Conservation (phyloP, 2,113 vertebrate genomes). For the Phaethon lepturus region DNA sequence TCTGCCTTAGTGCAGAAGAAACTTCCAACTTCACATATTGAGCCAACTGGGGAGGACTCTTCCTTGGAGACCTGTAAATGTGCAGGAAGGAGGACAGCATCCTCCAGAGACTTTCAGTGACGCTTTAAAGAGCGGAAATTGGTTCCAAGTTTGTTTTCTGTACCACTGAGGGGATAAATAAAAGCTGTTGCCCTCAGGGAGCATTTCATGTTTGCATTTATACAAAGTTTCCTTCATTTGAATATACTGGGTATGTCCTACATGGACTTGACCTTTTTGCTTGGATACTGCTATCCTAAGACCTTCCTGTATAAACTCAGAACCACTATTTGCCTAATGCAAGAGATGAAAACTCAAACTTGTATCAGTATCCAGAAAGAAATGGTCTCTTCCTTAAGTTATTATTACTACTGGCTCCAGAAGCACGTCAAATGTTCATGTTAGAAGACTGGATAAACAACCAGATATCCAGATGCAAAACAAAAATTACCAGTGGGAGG, state of each 20-base stretch:
- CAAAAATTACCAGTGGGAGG: background rate
- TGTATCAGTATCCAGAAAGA: background rate
- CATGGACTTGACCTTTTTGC: background rate
- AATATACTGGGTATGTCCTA: background rate
- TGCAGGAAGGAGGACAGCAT: background rate
- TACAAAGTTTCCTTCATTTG: background rate
- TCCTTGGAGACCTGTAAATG: background rate
- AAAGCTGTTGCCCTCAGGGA: background rate
- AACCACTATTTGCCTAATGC: background rate
- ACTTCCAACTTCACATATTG: accelerated
- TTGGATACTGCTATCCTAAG: background rate
- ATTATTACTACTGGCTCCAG: background rate
- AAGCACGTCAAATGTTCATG: background rate
- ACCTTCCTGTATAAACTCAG: background rate
- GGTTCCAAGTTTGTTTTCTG: background rate
- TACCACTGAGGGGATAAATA: background rate
- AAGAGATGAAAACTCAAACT: background rate
- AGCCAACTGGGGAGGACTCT: background rate
- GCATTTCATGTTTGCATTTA: background rate
- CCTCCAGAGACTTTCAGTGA: background rate
- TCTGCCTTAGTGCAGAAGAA: background rate
- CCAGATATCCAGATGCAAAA: slow-evolving; percentile 9
- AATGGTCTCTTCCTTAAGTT: background rate
- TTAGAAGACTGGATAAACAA: background rate
- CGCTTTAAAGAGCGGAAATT: background rate